Evolutionary conservation across 2,113 vertebrate species (phyloP).

Genomic region (Oreochromis spilurus): DNA sequence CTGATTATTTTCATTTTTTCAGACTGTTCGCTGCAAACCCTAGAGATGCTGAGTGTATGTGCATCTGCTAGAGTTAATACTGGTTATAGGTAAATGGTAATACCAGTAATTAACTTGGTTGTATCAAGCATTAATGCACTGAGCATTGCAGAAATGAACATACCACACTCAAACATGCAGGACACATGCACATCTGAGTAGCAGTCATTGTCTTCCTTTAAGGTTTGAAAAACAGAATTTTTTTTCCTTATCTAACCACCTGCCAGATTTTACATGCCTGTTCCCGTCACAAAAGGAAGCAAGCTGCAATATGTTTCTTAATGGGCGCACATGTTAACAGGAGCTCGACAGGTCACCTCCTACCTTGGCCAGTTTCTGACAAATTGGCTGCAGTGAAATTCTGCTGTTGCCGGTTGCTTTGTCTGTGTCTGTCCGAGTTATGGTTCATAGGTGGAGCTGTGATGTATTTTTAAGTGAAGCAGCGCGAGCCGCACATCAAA

Average conservation of each 20-base stretch:
- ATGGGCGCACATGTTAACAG: slow-evolving; percentile 2
- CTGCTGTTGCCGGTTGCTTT: not conserved
- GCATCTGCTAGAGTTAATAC: not conserved
- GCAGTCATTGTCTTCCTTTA: not conserved
- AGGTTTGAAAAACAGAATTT: not conserved
- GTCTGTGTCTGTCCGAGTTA: not conserved
- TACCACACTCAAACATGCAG: not conserved
- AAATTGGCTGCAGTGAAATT: slow-evolving; percentile 18
- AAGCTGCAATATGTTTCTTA: not conserved
- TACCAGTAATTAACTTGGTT: not conserved
- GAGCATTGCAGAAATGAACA: not conserved
- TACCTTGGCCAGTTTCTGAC: slow-evolving; percentile 14
- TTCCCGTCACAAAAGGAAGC: not conserved
- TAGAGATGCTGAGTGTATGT: not conserved
- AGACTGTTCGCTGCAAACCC: not conserved
- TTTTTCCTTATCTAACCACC: slow-evolving; percentile 3
- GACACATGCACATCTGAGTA: not conserved
- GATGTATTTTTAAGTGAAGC: slow-evolving; percentile 34
- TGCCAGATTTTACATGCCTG: not conserved
- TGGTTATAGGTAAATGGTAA: not conserved
- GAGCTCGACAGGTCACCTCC: slow-evolving; percentile 28
- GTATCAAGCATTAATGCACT: not conserved
- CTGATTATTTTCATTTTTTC: not conserved
- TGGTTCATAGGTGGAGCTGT: not conserved
- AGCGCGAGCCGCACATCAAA: not conserved